phyloP scores from a whole-genome alignment of 2,888 invertebrate genomes.

The Ochropleura plecta region DNA sequence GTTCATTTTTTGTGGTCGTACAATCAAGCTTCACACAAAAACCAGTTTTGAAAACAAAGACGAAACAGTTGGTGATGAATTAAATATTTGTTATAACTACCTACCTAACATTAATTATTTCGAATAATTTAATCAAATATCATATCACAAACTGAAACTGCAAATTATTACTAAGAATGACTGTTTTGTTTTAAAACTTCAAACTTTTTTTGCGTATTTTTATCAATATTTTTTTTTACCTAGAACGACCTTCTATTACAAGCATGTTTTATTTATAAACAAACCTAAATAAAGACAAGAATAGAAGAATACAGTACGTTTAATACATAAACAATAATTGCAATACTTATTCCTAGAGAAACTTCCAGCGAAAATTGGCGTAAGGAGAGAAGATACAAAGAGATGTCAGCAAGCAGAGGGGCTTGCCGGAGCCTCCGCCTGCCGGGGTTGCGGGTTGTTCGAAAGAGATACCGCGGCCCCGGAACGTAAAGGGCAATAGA shows the following conservation, averaged over 20 bases:
- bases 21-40: slow-evolving; percentile 12
- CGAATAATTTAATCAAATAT: slow-evolving; percentile 17
- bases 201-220: neutral
- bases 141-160: neutral
- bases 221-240: neutral
- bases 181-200: neutral
- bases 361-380: neutral
- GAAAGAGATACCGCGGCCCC: too few relatives aligned
- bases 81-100: slow-evolving; percentile 13
- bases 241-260: neutral
- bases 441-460: too few relatives aligned
- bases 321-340: too few relatives aligned
- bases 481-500: too few relatives aligned
- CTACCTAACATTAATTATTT: neutral
- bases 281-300: neutral
- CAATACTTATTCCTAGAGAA: neutral
- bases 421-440: too few relatives aligned
- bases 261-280: neutral
- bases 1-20: neutral
- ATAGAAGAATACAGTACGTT: neutral
- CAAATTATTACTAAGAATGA: neutral
- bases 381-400: neutral
- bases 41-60: slow-evolving; percentile 30
- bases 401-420: neutral
- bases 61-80: slow-evolving; percentile 6